These are phyloP conservation scores for Callipepla squamata DNA, from an alignment of 2,113 vertebrate species.

Conservation along the genomic window DNA sequence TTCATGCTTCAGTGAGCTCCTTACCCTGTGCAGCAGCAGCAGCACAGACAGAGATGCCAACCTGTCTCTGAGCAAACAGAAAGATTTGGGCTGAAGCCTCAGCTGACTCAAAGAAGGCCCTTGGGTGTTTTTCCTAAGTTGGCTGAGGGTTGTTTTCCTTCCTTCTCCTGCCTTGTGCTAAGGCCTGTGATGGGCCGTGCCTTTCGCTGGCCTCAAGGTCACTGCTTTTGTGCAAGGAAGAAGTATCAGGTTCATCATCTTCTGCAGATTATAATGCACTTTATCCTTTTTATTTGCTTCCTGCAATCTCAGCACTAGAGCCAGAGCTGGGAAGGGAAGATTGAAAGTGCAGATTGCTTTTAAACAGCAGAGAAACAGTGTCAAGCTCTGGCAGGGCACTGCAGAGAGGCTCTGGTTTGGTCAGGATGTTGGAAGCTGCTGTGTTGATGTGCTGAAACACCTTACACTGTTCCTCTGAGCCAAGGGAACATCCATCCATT, in stretches of 20 bases:
- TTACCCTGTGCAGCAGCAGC: not conserved
- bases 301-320: not conserved
- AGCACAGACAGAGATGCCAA: conserved; percentile 54
- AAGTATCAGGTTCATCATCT: conserved; percentile 24
- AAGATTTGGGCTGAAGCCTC: conserved; percentile 23
- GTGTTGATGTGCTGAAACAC: not conserved
- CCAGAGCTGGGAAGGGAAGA: not conserved
- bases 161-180: not conserved
- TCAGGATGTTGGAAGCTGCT: not conserved
- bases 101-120: not conserved
- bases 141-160: conserved; percentile 1
- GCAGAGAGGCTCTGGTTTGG: not conserved
- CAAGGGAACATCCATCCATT: not conserved
- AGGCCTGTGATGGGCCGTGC: not conserved
- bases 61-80: conserved; percentile 20
- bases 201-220: conserved; percentile 22
- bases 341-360: not conserved
- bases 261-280: conserved; percentile 4
- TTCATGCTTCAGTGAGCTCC: conserved; percentile 65
- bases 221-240: not conserved
- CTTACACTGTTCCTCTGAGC: not conserved
- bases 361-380: not conserved
- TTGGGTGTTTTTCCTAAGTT: conserved; percentile 24
- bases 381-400: not conserved
- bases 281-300: not conserved